phyloP scores from a whole-genome alignment of 1,140 invertebrate genomes.

The Drosophila albomicans region DNA sequence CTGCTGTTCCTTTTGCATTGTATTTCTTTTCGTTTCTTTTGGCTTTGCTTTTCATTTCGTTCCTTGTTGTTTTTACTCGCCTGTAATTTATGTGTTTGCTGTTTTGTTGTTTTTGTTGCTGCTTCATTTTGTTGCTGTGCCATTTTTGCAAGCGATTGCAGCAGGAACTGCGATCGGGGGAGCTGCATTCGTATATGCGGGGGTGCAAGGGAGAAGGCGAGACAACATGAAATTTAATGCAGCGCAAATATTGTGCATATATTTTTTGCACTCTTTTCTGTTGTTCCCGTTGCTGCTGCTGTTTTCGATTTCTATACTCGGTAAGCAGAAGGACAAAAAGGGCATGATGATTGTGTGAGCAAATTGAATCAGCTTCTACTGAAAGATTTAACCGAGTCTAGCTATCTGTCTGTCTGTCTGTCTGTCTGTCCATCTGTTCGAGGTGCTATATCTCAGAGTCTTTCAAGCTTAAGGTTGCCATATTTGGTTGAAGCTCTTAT shows the following conservation, averaged over 20 bases:
- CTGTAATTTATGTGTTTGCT: conserved; percentile 73
- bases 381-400: background rate
- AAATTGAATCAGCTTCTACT: too few species aligned
- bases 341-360: background rate
- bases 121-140: conserved; percentile 22
- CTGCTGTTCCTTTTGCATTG: conserved; percentile 37
- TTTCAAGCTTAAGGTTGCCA: too few species aligned
- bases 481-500: too few species aligned
- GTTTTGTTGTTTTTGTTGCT: conserved; percentile 18
- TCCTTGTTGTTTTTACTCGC: conserved; percentile 43
- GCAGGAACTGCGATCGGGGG: background rate
- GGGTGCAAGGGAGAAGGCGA: conserved; percentile 6
- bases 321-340: background rate
- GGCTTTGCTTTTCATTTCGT: conserved; percentile 13
- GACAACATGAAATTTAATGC: conserved; percentile 57
- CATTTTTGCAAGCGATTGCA: conserved; percentile 20
- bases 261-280: conserved; percentile 18
- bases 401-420: too few species aligned
- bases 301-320: background rate
- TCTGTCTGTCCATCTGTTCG: background rate
- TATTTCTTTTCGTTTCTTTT: conserved; percentile 29
- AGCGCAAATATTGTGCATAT: conserved; percentile 60
- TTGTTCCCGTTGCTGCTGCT: conserved; percentile 8
- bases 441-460: too few species aligned
- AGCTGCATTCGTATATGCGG: background rate